Evolutionary conservation across 2,888 invertebrate genomes (phyloP).

Genomic region (Plebejus melissa): DNA sequence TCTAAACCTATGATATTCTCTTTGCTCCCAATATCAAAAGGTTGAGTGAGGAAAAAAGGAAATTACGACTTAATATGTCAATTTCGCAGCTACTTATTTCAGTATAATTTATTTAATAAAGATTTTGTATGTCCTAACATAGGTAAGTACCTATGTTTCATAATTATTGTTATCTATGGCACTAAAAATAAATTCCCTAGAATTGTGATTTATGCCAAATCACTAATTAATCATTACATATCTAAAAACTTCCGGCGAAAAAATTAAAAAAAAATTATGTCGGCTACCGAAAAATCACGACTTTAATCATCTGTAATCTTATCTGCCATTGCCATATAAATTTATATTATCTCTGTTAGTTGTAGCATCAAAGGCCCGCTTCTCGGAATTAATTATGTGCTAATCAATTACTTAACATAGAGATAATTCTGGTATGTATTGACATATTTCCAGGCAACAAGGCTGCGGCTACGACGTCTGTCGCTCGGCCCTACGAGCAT

Average conservation of each 20-base stretch:
- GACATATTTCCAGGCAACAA: slow-evolving; percentile 53
- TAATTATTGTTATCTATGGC: background rate
- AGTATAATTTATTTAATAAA: no score
- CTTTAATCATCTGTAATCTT: slow-evolving; percentile 38
- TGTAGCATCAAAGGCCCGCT: slow-evolving; percentile 43
- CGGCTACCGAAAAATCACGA: slow-evolving; percentile 38
- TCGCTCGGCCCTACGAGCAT: slow-evolving; percentile 85
- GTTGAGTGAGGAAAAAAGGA: no score
- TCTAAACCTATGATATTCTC: no score
- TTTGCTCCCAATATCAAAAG: no score
- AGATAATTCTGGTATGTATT: slow-evolving; percentile 26
- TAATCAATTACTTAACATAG: slow-evolving; percentile 31
- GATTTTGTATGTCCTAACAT: no score
- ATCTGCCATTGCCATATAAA: slow-evolving; percentile 39
- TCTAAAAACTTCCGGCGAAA: background rate
- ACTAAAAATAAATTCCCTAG: background rate
- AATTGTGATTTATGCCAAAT: background rate
- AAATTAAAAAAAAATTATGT: background rate
- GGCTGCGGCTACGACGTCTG: slow-evolving; percentile 53
- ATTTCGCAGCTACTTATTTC: no score
- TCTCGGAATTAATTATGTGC: slow-evolving; percentile 41
- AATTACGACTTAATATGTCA: no score
- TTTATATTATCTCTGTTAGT: slow-evolving; percentile 35
- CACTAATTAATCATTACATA: background rate
- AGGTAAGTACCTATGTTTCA: no score